Evolutionary conservation across 2,888 invertebrate species (phyloP).

Genomic region (Linnaemya tessellans): DNA sequence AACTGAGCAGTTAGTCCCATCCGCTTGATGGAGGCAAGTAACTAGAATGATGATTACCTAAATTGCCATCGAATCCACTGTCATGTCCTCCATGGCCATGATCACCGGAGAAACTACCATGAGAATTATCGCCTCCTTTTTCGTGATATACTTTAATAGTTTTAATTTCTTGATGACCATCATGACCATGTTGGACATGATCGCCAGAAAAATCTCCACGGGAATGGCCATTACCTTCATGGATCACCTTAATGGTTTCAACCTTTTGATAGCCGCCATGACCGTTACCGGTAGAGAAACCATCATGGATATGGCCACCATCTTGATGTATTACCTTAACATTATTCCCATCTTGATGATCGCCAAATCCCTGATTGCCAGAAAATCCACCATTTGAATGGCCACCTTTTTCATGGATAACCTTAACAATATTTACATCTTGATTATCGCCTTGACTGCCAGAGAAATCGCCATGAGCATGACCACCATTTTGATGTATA

Average conservation of each 20-base stretch:
- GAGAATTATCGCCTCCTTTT: constrained; percentile 62
- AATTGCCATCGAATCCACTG: constrained; percentile 37
- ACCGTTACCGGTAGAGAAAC: neutral
- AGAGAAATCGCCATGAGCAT: constrained; percentile 30
- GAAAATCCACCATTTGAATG: neutral
- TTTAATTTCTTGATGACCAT: constrained; percentile 60
- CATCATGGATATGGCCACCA: constrained; percentile 25
- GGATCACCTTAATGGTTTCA: constrained; percentile 77
- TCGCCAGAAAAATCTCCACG: constrained; percentile 35
- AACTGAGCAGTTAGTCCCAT: constrained; percentile 75
- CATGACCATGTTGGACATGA: constrained; percentile 61
- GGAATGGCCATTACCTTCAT: constrained; percentile 71
- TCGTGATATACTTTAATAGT: constrained; percentile 53
- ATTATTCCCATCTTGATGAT: constrained; percentile 73
- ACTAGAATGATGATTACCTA: constrained; percentile 27
- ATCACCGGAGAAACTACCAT: constrained; percentile 35
- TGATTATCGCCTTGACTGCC: constrained; percentile 52
- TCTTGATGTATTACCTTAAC: constrained; percentile 74
- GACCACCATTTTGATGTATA: constrained; percentile 67
- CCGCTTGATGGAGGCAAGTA: constrained; percentile 75
- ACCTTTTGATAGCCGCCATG: constrained; percentile 73
- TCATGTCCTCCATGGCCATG: constrained; percentile 40
- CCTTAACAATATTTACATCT: constrained; percentile 44
- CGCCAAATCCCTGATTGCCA: constrained; percentile 48
- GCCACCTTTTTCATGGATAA: constrained; percentile 50